These are phyloP conservation scores for Gymnothorax reevesii DNA, from an alignment of 2,797 vertebrate species.

Conservation along the genomic window DNA sequence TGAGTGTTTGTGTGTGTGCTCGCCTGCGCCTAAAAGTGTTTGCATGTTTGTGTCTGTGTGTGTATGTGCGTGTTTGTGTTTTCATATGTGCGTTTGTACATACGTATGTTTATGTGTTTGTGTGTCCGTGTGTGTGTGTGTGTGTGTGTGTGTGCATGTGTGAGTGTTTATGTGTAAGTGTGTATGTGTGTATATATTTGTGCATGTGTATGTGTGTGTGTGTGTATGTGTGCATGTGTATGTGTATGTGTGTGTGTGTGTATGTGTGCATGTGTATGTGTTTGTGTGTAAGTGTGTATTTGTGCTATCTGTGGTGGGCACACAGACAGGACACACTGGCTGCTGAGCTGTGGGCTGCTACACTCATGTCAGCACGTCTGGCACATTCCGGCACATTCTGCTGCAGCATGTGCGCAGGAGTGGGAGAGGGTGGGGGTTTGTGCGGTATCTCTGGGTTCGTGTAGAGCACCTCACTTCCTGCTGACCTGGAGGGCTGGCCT, in stretches of 20 bases:
- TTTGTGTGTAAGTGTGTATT: too few species aligned
- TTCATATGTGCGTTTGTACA: not conserved
- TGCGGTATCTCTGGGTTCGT: not conserved
- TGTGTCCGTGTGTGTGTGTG: not conserved
- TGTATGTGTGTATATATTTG: not conserved
- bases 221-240: not conserved
- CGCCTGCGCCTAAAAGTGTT: not conserved
- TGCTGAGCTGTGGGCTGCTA: not conserved
- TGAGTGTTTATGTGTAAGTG: not conserved
- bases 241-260: not conserved
- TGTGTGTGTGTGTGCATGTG: not conserved
- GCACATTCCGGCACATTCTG: not conserved
- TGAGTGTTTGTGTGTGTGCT: not conserved
- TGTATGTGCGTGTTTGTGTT: not conserved
- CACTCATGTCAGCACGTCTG: not conserved
- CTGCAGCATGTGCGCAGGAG: not conserved
- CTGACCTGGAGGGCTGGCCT: not conserved
- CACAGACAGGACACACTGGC: not conserved
- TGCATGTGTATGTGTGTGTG: not conserved
- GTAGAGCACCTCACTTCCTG: not conserved
- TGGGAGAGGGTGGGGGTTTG: not conserved
- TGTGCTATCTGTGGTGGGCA: not conserved
- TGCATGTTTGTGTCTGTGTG: not conserved
- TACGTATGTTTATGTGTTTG: not conserved
- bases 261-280: not conserved